These are phyloP conservation scores for Lathamus discolor DNA, from an alignment of 2,113 vertebrate genomes.

Conservation along the genomic window DNA sequence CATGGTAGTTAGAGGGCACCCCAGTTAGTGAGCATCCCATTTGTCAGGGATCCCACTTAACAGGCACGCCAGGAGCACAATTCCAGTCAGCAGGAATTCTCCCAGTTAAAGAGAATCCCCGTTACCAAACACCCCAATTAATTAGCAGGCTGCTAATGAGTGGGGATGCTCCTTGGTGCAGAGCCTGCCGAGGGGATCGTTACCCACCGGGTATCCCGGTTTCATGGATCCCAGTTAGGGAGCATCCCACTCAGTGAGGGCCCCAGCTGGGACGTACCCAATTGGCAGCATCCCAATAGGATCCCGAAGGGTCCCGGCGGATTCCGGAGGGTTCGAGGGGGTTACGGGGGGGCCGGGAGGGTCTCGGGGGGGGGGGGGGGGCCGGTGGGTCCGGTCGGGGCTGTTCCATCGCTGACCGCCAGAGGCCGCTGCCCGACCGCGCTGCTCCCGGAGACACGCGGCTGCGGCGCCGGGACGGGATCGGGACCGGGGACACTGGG, in stretches of 20 bases:
- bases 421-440: not conserved
- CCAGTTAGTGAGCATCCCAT: not conserved
- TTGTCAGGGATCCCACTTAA: not conserved
- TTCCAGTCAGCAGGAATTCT: not conserved
- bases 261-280: accelerated
- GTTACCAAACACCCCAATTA: not conserved
- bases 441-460: not conserved
- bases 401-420: not conserved
- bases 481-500: too few species aligned
- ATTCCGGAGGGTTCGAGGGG: not conserved
- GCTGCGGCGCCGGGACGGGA: too few species aligned
- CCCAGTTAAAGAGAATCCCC: not conserved
- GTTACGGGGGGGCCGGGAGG: too few species aligned
- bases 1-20: not conserved
- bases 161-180: not conserved
- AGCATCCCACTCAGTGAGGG: not conserved
- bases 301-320: too few species aligned
- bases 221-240: not conserved
- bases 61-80: not conserved
- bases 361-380: too few species aligned
- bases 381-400: not conserved
- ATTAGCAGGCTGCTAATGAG: not conserved
- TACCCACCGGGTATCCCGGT: not conserved
- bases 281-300: accelerated
- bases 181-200: not conserved